These are phyloP conservation scores for Pollenia amentaria DNA, from an alignment of 2,888 invertebrate genomes.

Conservation along the genomic window DNA sequence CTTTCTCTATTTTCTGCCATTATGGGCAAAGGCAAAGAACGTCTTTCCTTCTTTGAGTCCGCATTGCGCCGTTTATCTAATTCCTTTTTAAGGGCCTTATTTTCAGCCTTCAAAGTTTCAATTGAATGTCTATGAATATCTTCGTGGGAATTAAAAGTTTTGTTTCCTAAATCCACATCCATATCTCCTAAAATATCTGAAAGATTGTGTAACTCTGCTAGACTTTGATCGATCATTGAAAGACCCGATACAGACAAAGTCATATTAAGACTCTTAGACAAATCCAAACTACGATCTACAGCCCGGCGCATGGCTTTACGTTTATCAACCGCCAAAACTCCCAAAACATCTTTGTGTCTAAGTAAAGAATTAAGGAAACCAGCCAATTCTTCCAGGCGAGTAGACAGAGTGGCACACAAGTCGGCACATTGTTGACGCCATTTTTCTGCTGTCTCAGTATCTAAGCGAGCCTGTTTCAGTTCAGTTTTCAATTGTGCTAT, in stretches of 20 bases:
- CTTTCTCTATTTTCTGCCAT: conserved; percentile 82
- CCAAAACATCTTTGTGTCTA: conserved; percentile 86
- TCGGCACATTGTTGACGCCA: conserved; percentile 83
- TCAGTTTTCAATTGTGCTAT: conserved; percentile 79
- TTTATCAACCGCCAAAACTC: conserved; percentile 85
- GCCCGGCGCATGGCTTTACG: conserved; percentile 86
- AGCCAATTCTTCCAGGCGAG: conserved; percentile 87
- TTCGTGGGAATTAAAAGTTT: conserved; percentile 81
- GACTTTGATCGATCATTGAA: conserved; percentile 85
- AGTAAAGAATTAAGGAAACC: conserved; percentile 87
- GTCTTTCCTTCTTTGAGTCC: conserved; percentile 81
- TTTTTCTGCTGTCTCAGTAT: conserved; percentile 81
- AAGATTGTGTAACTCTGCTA: conserved; percentile 85
- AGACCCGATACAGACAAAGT: conserved; percentile 82
- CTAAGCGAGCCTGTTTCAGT: conserved; percentile 78
- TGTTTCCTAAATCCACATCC: conserved; percentile 74
- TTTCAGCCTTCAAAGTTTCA: conserved; percentile 80
- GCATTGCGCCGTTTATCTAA: conserved; percentile 77
- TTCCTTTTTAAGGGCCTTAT: conserved; percentile 80
- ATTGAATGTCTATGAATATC: conserved; percentile 76
- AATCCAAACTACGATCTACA: conserved; percentile 86
- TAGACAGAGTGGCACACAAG: conserved; percentile 85
- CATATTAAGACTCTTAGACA: conserved; percentile 85
- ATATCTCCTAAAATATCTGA: conserved; percentile 83
- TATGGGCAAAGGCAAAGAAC: conserved; percentile 80